Base-by-base conservation (phyloP, 2,888 invertebrate species). In the Drosophila bunnanda region DNA sequence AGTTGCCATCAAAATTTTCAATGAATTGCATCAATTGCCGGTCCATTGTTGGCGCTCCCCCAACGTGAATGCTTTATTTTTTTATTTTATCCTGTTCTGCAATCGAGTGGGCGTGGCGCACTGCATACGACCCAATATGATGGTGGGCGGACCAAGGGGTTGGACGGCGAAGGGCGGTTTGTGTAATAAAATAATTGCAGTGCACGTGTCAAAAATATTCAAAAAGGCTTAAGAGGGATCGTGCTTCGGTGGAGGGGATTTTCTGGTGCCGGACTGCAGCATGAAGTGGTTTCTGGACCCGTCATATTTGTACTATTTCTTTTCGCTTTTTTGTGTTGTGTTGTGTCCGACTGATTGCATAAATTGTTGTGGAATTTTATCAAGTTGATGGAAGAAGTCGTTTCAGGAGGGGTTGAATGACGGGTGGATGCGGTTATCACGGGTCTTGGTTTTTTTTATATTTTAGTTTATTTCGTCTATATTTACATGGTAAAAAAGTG, bases 121-220 rank as follows among this genome's bases (percentile, higher is more conserved):
- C 52, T 87, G 77, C 82, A 79, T 55, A 74, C 70, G 55, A 36
- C 66, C 36, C 36, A 44, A 44, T 34, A 25, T 36, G 4, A 13
- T n/a, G 15, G 28, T 22, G 44, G 34, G 41, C 52, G 61, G 25
- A 32, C 32, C 28, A 30, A 22, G 64, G 25, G 48, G 41, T 30
- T n/a, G 34, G 43, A n/a, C 8, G 62, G 25, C 62, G 25, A 32
- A 54, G 53, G 56, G 72, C 73, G 78, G 75, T 75, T 76, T 75
- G 66, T 53, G 86, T 90, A 90, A 91, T 89, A 88, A 89, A 91
- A 90, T 89, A 90, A 91, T 91, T 91, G 88, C 88, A 89, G 76
- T 77, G 82, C 90, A 91, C 90, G 91, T 90, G 90, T 79, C 91
- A 88, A 82, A 87, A 90, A 90, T 90, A 89, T 89, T 88, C 84